A percentile compares a stretch with the other conserved stretches of the same genome.
phyloP scores from a whole-genome alignment of 2,797 vertebrate genomes.

The Falco cherrug region DNA sequence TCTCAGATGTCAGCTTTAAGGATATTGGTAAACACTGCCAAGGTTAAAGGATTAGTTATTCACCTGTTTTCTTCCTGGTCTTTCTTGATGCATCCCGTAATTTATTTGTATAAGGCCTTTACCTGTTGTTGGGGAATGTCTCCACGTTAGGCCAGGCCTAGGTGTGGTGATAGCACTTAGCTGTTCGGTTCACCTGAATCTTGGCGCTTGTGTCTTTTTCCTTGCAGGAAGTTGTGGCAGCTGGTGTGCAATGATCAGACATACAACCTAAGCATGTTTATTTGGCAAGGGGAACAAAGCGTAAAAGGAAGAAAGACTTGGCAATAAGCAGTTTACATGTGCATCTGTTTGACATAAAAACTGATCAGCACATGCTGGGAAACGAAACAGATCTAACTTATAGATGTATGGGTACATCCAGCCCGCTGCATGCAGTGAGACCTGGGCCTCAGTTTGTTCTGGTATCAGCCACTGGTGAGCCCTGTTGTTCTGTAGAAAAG shows the following conservation, averaged over 20 bases:
- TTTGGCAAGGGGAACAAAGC: not conserved
- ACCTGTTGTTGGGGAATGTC: not conserved
- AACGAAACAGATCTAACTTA: not conserved
- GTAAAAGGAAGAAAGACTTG: not conserved
- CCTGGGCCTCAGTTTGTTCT: not conserved
- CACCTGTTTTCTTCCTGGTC: not conserved
- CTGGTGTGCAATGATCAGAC: not conserved
- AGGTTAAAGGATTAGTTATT: not conserved
- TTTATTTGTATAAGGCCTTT: not conserved
- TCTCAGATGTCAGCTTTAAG: not conserved
- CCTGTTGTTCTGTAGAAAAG: not conserved
- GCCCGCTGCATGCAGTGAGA: rapidly evolving
- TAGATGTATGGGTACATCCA: not conserved
- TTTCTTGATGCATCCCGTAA: not conserved
- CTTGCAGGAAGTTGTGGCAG: not conserved
- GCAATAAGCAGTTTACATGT: not conserved
- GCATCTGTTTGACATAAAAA: not conserved
- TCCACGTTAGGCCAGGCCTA: rapidly evolving
- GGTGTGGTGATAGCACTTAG: not conserved
- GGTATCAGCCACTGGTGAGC: not conserved
- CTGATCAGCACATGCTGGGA: not conserved
- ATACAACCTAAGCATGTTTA: not conserved
- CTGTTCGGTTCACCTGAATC: not conserved
- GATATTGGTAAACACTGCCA: not conserved
- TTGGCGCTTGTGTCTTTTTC: not conserved